Evolutionary conservation across 1,140 invertebrate genomes (phyloP).

Genomic region (Papilio aristodemus): DNA sequence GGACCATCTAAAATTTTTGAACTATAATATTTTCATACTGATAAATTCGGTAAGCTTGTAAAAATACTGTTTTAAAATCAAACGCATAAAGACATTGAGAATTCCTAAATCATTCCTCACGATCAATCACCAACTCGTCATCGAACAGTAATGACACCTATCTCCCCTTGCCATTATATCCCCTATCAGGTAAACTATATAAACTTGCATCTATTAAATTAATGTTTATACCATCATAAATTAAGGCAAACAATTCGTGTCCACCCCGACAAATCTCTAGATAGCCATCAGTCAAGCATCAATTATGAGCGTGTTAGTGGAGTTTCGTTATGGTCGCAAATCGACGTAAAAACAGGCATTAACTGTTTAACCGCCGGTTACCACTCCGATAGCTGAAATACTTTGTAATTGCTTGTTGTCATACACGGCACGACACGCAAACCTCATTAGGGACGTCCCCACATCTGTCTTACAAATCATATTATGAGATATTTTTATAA

Average conservation of each 20-base stretch:
- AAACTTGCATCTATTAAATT: not conserved
- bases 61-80: too few relatives aligned
- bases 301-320: conserved; percentile 22
- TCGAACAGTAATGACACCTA: not conserved
- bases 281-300: conserved; percentile 10
- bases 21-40: too few relatives aligned
- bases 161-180: not conserved
- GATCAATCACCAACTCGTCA: not conserved
- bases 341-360: conserved; percentile 28
- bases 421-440: conserved; percentile 21
- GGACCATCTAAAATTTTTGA: too few relatives aligned
- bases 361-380: conserved; percentile 26
- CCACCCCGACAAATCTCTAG: not conserved
- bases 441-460: conserved; percentile 4
- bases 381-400: conserved; percentile 28
- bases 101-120: too few relatives aligned
- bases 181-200: not conserved
- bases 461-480: not conserved
- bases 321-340: conserved; percentile 9
- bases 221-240: conserved; percentile 7
- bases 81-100: too few relatives aligned
- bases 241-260: not conserved
- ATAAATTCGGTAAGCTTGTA: too few relatives aligned
- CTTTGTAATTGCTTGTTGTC: conserved; percentile 27
- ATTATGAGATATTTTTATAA: not conserved